Evolutionary conservation across 2,797 vertebrate genomes (phyloP).

Genomic region (Distichodus sexfasciatus): DNA sequence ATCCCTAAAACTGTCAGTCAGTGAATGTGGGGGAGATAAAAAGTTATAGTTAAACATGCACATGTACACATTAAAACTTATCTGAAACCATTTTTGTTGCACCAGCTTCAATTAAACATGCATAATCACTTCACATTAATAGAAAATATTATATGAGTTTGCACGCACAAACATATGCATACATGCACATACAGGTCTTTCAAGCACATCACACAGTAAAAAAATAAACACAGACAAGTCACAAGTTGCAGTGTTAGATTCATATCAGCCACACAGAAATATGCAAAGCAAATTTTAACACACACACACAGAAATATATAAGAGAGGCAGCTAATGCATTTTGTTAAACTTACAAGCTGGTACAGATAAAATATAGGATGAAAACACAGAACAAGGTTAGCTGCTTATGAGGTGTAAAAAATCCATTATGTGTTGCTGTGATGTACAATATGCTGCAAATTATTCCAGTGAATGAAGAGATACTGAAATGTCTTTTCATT

Average conservation of each 20-base stretch:
- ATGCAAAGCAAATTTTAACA: conserved; percentile 59
- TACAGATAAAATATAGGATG: conserved; percentile 36
- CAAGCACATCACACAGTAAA: conserved; percentile 19
- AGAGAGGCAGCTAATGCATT: conserved; percentile 43
- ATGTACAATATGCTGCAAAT: neutral
- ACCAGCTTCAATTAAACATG: neutral
- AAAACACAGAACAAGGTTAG: conserved; percentile 55
- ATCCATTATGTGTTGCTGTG: conserved; percentile 8
- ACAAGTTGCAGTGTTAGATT: conserved; percentile 34
- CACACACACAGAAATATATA: conserved; percentile 45
- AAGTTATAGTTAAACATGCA: neutral
- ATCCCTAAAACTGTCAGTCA: neutral
- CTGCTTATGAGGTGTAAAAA: conserved; percentile 74
- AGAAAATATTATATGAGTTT: neutral
- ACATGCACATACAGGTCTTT: conserved; percentile 1
- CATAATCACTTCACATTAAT: conserved; percentile 1
- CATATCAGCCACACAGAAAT: conserved; percentile 48
- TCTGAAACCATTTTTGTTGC: neutral
- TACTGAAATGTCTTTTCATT: conserved; percentile 1
- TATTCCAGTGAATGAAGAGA: conserved; percentile 7
- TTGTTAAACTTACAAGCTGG: conserved; percentile 50
- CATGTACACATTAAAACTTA: neutral
- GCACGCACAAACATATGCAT: neutral
- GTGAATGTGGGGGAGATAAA: neutral
- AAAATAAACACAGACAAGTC: conserved; percentile 37